Percentiles rank a stretch among this genome's conserved stretches.
Evolutionary conservation across 1,140 invertebrate genomes (phyloP).

Genomic region (Gryon sp.): DNA sequence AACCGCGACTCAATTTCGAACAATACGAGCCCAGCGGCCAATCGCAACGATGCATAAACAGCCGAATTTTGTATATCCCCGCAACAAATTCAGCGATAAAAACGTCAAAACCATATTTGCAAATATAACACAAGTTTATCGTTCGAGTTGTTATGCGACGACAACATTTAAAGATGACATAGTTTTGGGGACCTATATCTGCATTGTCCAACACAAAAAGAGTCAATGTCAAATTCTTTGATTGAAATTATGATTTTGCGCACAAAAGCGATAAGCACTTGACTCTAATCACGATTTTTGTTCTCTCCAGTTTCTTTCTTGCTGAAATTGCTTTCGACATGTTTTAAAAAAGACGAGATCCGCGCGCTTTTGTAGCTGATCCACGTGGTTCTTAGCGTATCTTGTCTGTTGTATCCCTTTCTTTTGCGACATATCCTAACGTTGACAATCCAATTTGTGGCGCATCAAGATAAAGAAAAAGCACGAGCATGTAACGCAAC

Average conservation of each 20-base stretch:
- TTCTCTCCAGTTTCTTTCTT: no score
- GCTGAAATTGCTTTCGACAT: conserved; percentile 32
- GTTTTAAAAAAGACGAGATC: conserved; percentile 29
- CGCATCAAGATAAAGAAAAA: conserved; percentile 65
- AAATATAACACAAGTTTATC: conserved; percentile 27
- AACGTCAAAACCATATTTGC: conserved; percentile 15
- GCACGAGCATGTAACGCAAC: conserved; percentile 25
- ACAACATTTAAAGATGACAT: conserved; percentile 2
- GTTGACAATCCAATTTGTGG: conserved; percentile 73
- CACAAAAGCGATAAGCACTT: conserved; percentile 25
- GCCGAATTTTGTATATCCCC: no score
- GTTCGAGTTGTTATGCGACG: no score
- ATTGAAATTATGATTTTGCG: conserved; percentile 25
- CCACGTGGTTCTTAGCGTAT: conserved; percentile 37
- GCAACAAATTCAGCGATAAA: conserved; percentile 21
- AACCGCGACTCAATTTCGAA: conserved; percentile 7
- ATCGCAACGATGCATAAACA: conserved; percentile 14
- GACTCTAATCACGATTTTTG: conserved; percentile 43
- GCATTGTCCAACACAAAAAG: not conserved
- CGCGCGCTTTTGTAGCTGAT: conserved; percentile 1
- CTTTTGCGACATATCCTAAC: conserved; percentile 51
- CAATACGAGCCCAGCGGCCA: not conserved
- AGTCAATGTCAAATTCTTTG: conserved; percentile 19
- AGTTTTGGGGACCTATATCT: no score
- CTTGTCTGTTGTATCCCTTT: conserved; percentile 38